Evolutionary conservation across 2,797 vertebrate species (phyloP), one percentile per base, ranked within the genome.

Genomic region (Hypotaenidia philippensis): DNA sequence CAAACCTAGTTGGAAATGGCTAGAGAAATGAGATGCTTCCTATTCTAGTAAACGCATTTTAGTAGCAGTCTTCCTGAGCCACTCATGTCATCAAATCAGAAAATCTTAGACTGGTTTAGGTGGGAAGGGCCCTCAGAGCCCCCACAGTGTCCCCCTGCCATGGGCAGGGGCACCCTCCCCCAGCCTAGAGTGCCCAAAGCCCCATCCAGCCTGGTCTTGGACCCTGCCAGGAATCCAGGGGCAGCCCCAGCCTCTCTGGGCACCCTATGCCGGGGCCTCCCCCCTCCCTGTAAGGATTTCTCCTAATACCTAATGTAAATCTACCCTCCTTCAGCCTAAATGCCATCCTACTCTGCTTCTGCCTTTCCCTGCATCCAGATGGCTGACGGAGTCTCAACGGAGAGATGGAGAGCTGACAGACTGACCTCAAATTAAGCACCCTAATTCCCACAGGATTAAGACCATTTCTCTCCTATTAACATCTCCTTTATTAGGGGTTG

Each of bases 361-460:
- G 70, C 55, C 5, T 56, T 65, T 64, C 49, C 31, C 65, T 85
- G 49, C 6, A 3, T 70, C 52, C 83, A 57, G 60, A 31, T 44
- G 53, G 79, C 16, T 66, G 50, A 8, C n/a, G 44, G 34, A 72
- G 25, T 40, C 77, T 82, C 44, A 63, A 1, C 18, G 1, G 15
- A 76, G 76, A 55, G 44, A 10, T 22, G 59, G 59, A 76, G 68
- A 69, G 11, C 47, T 78, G 68, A 31, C 77, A 79, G 45, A n/a
- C 59, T 77, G 85, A 38, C 56, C 71, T 74, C 0, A 0, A 88
- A 34, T 78, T 84, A 80, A 90, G 40, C 70, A 52, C 60, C 53
- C 61, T 81, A 34, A 83, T 96, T 91, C 72, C 56, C 72, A 34
- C 36, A 45, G 71, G 38, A 47, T 93, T 95, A 75, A 66, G 31